Base-by-base conservation (phyloP, 1,140 invertebrate species). In the Drosophila pseudoananassae region DNA sequence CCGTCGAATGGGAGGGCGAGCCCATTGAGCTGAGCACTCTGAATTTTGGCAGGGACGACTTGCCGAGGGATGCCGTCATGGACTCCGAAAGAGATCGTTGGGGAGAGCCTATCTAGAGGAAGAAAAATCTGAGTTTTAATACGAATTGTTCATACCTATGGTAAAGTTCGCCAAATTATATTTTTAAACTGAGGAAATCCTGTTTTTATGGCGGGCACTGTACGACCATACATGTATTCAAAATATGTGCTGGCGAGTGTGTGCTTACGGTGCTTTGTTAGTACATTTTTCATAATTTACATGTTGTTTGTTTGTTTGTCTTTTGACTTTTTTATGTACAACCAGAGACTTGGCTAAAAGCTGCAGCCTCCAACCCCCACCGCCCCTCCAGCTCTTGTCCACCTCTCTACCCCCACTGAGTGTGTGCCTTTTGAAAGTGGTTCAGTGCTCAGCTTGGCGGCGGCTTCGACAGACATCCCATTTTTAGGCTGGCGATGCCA, bases 221-320 rank as follows among this genome's bases (percentile, higher is more conserved):
- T 66, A 31, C 3, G 4, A 3, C 10, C 52, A 4, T 49, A 29
- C 9, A 14, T 47, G 33, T 60, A 43, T 55, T 49, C 65, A 40
- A 27, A 53, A 12, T 49, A 3, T 55, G 23, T 56, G 9, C 49
- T 14, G 14, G 56, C 45, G n/a, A 53, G 23, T 57, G 49, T 63
- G 46, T 73, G 71, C 71, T 75, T 84, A 57, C 51, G 60, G 55
- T 66, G 72, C 81, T 84, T 87, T 87, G 81, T 87, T 87, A 77
- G 83, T 85, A 85, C 82, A 85, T 85, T 85, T 85, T 88, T 88
- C 83, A 88, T 85, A 85, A 85, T 88, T 87, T 85, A 85, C 82
- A 85, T 76, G 81, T 81, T 82, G 79, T 85, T 74, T 77, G 70
- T 75, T 75, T 75, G 82, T 85, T 77, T 81, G 82, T 81, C 78